Conservation (phyloP, 2,888 invertebrate genomes). For the Synergus umbraculus region DNA sequence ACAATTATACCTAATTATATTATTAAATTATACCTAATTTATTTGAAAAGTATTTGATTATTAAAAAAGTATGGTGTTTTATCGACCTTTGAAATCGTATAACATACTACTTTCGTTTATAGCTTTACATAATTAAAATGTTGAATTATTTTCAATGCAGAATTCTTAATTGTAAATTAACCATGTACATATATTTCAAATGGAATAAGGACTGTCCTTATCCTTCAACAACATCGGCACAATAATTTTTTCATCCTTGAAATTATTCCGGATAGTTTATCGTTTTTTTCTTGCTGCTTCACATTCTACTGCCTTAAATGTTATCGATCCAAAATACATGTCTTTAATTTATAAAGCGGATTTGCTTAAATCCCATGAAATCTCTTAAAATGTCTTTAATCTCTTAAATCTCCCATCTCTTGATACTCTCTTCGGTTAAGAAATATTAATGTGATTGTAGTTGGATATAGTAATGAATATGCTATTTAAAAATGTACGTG, state of each 20-base stretch:
- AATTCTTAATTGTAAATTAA: not conserved
- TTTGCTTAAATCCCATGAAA: not conserved
- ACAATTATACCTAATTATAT: no score
- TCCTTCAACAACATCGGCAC: constrained; percentile 30
- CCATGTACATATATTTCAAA: not conserved
- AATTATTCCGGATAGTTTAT: constrained; percentile 4
- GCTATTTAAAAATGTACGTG: not conserved
- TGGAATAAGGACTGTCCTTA: constrained; percentile 11
- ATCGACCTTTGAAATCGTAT: constrained; percentile 1
- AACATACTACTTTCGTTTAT: not conserved
- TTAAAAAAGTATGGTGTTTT: not conserved
- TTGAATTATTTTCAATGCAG: not conserved
- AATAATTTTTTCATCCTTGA: constrained; percentile 38
- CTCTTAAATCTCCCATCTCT: no score
- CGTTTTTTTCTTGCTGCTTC: not conserved
- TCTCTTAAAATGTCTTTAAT: no score
- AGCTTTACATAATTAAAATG: not conserved
- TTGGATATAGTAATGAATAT: no score
- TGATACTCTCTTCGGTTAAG: no score
- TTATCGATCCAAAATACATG: not conserved
- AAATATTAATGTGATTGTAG: no score
- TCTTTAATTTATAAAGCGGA: not conserved
- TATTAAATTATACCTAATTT: not conserved
- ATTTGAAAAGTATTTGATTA: not conserved
- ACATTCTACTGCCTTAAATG: not conserved